Percentiles rank a stretch among this genome's conserved stretches.
Evolutionary conservation across 2,888 invertebrate genomes (phyloP).

Genomic region (Drosophila cracens): DNA sequence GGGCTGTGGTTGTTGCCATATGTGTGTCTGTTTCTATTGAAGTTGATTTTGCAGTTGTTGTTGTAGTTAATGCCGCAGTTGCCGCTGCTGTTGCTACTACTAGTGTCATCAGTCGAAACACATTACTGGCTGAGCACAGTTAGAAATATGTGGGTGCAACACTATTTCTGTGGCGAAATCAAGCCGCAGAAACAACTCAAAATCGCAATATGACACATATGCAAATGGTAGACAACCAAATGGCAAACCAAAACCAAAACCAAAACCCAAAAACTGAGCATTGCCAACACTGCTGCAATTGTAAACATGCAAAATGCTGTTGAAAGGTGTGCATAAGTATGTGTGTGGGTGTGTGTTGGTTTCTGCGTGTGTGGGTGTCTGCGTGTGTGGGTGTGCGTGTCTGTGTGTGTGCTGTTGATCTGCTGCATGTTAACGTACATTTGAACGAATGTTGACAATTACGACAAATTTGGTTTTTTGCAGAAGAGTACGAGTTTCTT

Average conservation of each 20-base stretch:
- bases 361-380: background rate
- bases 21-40: slow-evolving; percentile 6
- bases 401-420: slow-evolving; percentile 14
- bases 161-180: slow-evolving; percentile 50
- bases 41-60: slow-evolving; percentile 8
- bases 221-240: slow-evolving; percentile 58
- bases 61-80: slow-evolving; percentile 1
- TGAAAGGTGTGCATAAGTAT: slow-evolving; percentile 45
- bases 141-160: slow-evolving; percentile 12
- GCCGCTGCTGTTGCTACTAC: slow-evolving; percentile 9
- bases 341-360: slow-evolving; percentile 7
- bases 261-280: slow-evolving; percentile 42
- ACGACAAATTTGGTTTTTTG: slow-evolving; percentile 73
- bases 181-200: slow-evolving; percentile 77
- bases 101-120: slow-evolving; percentile 52
- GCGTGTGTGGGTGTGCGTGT: slow-evolving; percentile 7
- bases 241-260: slow-evolving; percentile 60
- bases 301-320: slow-evolving; percentile 66
- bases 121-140: slow-evolving; percentile 37
- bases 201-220: slow-evolving; percentile 79
- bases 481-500: slow-evolving; percentile 28
- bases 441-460: slow-evolving; percentile 80
- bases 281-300: slow-evolving; percentile 50
- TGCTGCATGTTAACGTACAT: slow-evolving; percentile 61
- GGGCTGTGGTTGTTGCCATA: slow-evolving; percentile 35